Evolutionary conservation across 2,797 vertebrate genomes (phyloP).

Genomic region (Saguinus oedipus): DNA sequence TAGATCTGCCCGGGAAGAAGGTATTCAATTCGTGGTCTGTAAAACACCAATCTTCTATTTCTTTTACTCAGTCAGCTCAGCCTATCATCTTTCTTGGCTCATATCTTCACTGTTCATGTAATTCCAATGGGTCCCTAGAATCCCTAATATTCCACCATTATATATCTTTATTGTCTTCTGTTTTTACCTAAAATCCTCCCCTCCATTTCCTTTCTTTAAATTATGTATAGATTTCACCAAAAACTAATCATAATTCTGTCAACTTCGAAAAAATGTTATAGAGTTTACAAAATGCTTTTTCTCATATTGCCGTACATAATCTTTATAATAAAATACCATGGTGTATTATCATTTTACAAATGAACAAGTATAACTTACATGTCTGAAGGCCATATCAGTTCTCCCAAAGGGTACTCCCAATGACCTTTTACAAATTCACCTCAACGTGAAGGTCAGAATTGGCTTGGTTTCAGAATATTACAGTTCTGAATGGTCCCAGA

Average conservation of each 20-base stretch:
- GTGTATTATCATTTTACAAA: not conserved
- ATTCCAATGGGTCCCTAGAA: not conserved
- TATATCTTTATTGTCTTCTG: conserved; percentile 8
- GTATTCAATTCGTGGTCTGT: not conserved
- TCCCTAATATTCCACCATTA: not conserved
- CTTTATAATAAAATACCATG: not conserved
- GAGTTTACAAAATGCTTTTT: not conserved
- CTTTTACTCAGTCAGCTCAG: not conserved
- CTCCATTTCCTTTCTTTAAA: not conserved
- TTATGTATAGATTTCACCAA: conserved; percentile 6
- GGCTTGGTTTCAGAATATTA: not conserved
- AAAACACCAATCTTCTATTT: not conserved
- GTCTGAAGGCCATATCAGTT: not conserved
- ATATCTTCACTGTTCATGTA: not conserved
- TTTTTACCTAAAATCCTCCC: conserved; percentile 9
- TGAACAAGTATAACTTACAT: not conserved
- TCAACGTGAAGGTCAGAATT: not conserved
- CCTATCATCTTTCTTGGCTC: not conserved
- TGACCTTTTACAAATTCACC: not conserved
- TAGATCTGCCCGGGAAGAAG: not conserved
- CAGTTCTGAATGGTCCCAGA: not conserved
- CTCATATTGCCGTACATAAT: not conserved
- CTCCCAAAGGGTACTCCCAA: not conserved
- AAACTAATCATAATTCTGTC: conserved; percentile 35
- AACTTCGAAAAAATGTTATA: not conserved